These are phyloP conservation scores for Drosophila barbarae DNA, from an alignment of 2,888 invertebrate species.

Conservation along the genomic window DNA sequence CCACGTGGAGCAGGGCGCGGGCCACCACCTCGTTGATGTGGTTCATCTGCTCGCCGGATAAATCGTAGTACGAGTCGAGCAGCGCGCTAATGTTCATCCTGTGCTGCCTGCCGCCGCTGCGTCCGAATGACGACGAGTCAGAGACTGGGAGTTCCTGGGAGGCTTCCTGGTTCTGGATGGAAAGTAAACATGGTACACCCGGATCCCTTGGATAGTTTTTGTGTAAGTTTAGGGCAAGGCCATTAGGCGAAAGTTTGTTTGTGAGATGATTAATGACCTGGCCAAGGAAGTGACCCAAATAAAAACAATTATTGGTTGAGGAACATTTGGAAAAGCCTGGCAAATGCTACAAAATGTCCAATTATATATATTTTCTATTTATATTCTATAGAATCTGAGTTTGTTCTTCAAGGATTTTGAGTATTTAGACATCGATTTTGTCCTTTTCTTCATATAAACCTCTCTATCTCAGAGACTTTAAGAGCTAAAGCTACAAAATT, in stretches of 20 bases:
- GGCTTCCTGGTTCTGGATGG: not conserved
- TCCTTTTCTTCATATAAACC: too few relatives aligned
- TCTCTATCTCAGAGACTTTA: too few relatives aligned
- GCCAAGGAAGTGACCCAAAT: not conserved
- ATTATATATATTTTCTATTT: too few relatives aligned
- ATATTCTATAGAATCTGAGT: too few relatives aligned
- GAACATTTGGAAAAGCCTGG: too few relatives aligned
- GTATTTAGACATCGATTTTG: too few relatives aligned
- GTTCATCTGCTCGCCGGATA: constrained; percentile 56
- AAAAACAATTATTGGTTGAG: not conserved
- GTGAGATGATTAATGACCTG: not conserved
- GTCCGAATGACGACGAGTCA: constrained; percentile 2
- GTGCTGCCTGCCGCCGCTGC: constrained; percentile 1
- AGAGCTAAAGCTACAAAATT: too few relatives aligned
- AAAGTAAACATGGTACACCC: too few relatives aligned
- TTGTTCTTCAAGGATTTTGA: too few relatives aligned
- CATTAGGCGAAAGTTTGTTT: not conserved
- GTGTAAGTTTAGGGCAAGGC: not conserved
- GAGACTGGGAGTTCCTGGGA: too few relatives aligned
- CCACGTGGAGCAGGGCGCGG: constrained; percentile 59
- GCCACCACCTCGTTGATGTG: constrained; percentile 64
- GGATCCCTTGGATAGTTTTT: not conserved
- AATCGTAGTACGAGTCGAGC: constrained; percentile 48
- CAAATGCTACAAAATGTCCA: too few relatives aligned
- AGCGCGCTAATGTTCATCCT: constrained; percentile 65